A percentile compares a stretch with the other conserved stretches of the same genome.
phyloP scores from a whole-genome alignment of 2,888 invertebrate genomes.

The Leucozona laternaria region DNA sequence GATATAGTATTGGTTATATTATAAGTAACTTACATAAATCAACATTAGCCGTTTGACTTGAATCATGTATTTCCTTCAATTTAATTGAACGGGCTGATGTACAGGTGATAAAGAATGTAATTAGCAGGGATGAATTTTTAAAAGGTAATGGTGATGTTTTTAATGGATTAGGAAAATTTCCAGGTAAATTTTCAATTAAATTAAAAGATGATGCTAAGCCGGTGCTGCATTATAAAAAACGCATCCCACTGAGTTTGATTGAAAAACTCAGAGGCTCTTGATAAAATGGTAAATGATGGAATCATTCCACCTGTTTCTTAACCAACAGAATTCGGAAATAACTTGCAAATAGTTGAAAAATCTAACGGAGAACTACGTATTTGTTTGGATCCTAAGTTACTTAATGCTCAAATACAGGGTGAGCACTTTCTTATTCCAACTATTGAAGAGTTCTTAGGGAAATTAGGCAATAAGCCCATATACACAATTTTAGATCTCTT shows the following conservation, averaged over 20 bases:
- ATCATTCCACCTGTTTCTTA: conserved; percentile 68
- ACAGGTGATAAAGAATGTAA: too few relatives aligned
- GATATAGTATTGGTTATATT: neutral
- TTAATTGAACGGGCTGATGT: neutral
- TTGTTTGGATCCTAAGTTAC: conserved; percentile 77
- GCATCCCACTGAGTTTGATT: conserved; percentile 14
- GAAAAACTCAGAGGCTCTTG: conserved; percentile 41
- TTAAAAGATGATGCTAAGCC: conserved; percentile 57
- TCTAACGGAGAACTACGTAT: conserved; percentile 76
- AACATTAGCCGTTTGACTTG: too few relatives aligned
- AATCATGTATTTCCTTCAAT: too few relatives aligned
- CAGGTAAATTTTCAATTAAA: conserved; percentile 43
- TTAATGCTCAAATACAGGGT: conserved; percentile 73
- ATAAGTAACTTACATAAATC: too few relatives aligned
- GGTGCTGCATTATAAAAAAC: conserved; percentile 50
- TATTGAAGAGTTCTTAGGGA: conserved; percentile 68
- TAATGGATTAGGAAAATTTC: neutral
- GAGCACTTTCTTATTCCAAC: conserved; percentile 76
- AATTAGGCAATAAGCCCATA: conserved; percentile 37
- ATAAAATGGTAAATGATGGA: conserved; percentile 43
- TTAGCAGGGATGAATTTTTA: conserved; percentile 1
- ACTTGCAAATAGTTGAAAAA: conserved; percentile 51
- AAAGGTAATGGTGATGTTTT: conserved; percentile 2
- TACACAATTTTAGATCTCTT: neutral
- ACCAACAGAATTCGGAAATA: conserved; percentile 64